A percentile compares a stretch with the other conserved stretches of the same genome.
Conservation (phyloP, 2,113 vertebrate species). For the Crotalus viridis region DNA sequence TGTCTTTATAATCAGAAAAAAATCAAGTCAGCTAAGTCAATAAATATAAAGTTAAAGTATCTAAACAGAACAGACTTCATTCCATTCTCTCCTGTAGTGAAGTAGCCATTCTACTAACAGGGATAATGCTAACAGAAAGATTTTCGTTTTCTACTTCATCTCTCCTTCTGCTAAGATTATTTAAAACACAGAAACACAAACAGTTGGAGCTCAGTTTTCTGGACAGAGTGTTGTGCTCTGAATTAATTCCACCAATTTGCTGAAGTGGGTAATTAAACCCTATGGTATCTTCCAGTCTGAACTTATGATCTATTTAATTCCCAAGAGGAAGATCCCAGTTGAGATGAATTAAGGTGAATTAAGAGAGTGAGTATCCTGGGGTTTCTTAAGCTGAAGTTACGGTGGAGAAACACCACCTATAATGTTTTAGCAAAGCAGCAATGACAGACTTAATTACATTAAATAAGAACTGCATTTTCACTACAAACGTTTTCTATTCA, state of each 20-base stretch:
- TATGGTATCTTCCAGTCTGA: background rate
- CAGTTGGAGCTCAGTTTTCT: background rate
- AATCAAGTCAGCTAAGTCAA: background rate
- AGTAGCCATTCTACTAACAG: background rate
- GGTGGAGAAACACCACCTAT: background rate
- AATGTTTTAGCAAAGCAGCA: conserved; percentile 3
- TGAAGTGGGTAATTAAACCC: conserved; percentile 1
- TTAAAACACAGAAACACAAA: background rate
- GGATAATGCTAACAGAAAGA: background rate
- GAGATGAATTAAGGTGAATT: background rate
- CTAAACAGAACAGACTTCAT: background rate
- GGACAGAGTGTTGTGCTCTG: background rate
- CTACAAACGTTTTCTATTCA: background rate
- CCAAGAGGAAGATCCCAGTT: background rate
- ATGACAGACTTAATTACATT: background rate
- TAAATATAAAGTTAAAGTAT: background rate
- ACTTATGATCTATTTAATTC: conserved; percentile 23
- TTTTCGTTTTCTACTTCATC: background rate
- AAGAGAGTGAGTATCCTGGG: conserved; percentile 15
- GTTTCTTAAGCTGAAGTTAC: conserved; percentile 10
- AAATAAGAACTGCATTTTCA: conserved; percentile 17
- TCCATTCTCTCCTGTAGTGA: background rate
- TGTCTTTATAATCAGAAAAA: background rate
- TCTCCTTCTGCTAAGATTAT: background rate
- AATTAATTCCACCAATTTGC: conserved; percentile 1